These are phyloP conservation scores for Apomyelois bistriatella DNA, from an alignment of 2,888 invertebrate genomes.

Conservation along the genomic window DNA sequence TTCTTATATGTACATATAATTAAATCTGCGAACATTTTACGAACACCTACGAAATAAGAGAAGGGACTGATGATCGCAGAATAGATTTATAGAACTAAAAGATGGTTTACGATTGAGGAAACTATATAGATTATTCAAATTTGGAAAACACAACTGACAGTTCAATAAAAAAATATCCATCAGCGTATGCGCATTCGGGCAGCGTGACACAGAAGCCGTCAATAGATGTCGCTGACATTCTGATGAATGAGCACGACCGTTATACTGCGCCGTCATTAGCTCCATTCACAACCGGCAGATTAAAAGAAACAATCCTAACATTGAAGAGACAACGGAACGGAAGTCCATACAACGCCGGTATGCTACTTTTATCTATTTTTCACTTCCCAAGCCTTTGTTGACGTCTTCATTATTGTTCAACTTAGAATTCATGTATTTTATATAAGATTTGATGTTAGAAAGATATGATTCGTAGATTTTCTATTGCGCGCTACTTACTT, in stretches of 20 bases:
- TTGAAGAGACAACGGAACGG: slow-evolving; percentile 57
- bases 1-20: too few species aligned
- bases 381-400: slow-evolving; percentile 16
- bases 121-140: not conserved
- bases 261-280: slow-evolving; percentile 63
- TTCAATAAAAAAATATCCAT: slow-evolving; percentile 1
- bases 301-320: slow-evolving; percentile 69
- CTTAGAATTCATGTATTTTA: not conserved
- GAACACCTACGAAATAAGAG: too few species aligned
- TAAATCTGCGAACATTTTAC: too few species aligned
- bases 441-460: too few species aligned
- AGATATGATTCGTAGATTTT: too few species aligned
- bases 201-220: slow-evolving; percentile 68
- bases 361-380: slow-evolving; percentile 35
- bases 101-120: too few species aligned
- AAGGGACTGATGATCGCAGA: too few species aligned
- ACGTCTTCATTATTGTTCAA: slow-evolving; percentile 4
- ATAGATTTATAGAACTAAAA: too few species aligned
- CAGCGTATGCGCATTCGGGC: slow-evolving; percentile 12
- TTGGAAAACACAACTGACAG: not conserved
- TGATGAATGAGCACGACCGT: slow-evolving; percentile 74
- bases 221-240: slow-evolving; percentile 74
- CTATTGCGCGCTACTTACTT: too few species aligned
- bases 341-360: slow-evolving; percentile 58
- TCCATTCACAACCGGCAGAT: slow-evolving; percentile 59